phyloP scores from a whole-genome alignment of 2,113 vertebrate genomes.

The Bambusicola thoracicus region DNA sequence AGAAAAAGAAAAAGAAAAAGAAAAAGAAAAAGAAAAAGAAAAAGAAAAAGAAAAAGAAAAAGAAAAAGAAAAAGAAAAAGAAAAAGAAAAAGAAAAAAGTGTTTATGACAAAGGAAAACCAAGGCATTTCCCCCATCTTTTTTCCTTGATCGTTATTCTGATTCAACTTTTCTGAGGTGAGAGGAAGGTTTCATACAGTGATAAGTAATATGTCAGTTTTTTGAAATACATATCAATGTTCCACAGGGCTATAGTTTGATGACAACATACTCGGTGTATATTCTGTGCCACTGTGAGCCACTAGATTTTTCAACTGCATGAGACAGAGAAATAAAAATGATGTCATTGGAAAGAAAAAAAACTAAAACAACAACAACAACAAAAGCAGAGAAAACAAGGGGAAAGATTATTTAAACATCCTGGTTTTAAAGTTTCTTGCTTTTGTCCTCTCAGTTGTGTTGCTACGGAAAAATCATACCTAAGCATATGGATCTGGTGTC shows the following conservation, averaged over 20 bases:
- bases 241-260: neutral
- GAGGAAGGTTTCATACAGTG: neutral
- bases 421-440: neutral
- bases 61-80: neutral
- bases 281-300: neutral
- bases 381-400: neutral
- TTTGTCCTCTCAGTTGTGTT: neutral
- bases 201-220: constrained; percentile 18
- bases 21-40: too few species aligned
- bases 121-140: neutral
- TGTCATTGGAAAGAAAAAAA: neutral
- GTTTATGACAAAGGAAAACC: neutral
- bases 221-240: neutral
- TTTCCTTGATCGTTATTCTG: neutral
- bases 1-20: too few species aligned
- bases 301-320: neutral
- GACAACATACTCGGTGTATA: neutral
- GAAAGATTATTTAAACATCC: neutral
- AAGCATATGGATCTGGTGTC: neutral
- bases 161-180: neutral
- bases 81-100: neutral
- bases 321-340: neutral
- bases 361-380: neutral
- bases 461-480: neutral
- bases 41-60: neutral